A percentile compares a stretch with the other conserved stretches of the same genome.
Conservation (phyloP, 2,113 vertebrate genomes). For the Hippopotamus amphibius region DNA sequence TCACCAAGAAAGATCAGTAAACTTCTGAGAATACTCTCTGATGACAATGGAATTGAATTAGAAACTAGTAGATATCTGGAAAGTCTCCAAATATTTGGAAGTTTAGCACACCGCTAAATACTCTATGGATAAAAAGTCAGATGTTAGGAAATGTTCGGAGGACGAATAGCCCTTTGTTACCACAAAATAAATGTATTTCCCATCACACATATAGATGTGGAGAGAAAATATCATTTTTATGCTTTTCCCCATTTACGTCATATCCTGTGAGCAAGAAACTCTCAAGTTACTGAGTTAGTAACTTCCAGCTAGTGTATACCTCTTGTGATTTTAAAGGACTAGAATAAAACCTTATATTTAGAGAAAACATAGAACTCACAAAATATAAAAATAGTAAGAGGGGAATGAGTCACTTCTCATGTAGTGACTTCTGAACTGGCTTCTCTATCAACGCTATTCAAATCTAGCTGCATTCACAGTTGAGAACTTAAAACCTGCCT, state of each 20-base stretch:
- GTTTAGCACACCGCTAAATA: neutral
- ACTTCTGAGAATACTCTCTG: neutral
- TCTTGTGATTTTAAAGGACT: conserved; percentile 4
- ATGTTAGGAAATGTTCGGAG: neutral
- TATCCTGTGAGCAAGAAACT: neutral
- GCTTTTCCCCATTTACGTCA: neutral
- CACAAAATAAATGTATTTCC: neutral
- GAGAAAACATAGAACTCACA: neutral
- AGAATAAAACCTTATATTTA: neutral
- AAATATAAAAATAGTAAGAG: neutral
- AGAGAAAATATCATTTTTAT: neutral
- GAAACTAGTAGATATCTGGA: neutral
- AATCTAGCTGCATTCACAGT: neutral
- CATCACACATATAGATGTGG: neutral
- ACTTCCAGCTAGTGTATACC: neutral
- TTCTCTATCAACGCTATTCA: neutral
- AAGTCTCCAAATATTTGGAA: neutral
- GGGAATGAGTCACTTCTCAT: neutral
- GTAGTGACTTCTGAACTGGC: neutral
- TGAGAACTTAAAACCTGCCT: neutral
- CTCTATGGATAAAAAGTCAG: neutral
- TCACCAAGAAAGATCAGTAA: neutral
- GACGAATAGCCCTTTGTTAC: neutral
- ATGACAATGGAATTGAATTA: neutral
- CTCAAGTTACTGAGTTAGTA: neutral